A percentile compares a stretch with the other conserved stretches of the same genome.
These are phyloP conservation scores for Taeniopygia guttata DNA, from an alignment of 2,797 vertebrate genomes.

Conservation along the genomic window DNA sequence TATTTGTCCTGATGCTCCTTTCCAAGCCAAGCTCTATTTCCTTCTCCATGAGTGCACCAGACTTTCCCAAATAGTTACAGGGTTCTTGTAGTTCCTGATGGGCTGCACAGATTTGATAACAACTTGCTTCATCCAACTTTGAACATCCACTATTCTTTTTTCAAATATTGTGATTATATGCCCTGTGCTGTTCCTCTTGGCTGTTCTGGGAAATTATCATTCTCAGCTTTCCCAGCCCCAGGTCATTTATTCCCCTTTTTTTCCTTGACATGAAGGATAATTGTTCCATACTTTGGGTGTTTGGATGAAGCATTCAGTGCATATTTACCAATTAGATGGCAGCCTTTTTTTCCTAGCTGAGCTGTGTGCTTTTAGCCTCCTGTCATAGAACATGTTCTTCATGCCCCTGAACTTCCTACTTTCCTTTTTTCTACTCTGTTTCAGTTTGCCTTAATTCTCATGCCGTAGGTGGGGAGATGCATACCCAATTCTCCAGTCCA, in stretches of 20 bases:
- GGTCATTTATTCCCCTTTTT: background rate
- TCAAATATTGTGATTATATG: background rate
- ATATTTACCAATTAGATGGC: background rate
- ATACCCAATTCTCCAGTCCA: background rate
- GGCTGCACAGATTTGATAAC: background rate
- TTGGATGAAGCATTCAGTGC: background rate
- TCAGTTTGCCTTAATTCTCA: background rate
- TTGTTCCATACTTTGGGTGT: background rate
- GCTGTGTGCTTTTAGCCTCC: background rate
- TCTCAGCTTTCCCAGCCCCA: background rate
- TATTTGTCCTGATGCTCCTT: background rate
- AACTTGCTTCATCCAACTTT: background rate
- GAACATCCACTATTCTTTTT: background rate
- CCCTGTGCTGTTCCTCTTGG: background rate
- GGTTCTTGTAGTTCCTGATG: background rate
- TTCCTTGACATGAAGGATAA: background rate
- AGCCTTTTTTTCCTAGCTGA: background rate
- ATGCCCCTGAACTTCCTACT: background rate
- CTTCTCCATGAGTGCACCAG: background rate
- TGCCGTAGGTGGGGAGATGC: background rate
- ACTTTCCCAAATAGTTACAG: background rate
- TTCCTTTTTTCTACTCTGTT: background rate
- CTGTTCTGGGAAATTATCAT: background rate
- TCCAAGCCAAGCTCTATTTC: background rate
- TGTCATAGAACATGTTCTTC: background rate